These are phyloP conservation scores for Apolygus lucorum DNA, from an alignment of 1,140 invertebrate species.

Conservation along the genomic window DNA sequence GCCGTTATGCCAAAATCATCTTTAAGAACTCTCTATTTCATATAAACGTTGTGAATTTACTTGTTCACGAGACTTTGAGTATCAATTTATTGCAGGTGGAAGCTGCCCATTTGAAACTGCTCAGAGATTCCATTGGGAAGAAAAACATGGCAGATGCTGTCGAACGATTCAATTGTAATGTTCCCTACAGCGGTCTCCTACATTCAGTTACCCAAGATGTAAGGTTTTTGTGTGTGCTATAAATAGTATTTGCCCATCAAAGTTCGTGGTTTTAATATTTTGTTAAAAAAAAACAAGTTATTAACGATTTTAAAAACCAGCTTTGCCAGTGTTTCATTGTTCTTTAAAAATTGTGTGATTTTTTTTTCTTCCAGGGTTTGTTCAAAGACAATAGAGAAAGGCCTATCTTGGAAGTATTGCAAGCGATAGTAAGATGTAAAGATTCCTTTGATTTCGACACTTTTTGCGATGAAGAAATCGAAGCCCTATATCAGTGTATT, in stretches of 20 bases:
- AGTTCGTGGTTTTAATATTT: not conserved
- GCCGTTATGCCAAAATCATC: too few relatives aligned
- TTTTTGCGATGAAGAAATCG: constrained; percentile 59
- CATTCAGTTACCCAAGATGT: constrained; percentile 95
- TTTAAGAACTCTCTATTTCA: too few relatives aligned
- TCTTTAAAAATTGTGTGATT: too few relatives aligned
- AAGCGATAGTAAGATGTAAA: constrained; percentile 57
- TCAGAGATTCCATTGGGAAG: constrained; percentile 59
- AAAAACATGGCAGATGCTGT: constrained; percentile 41
- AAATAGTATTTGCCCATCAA: not conserved
- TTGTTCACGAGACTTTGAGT: too few relatives aligned
- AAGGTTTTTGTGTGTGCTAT: too few relatives aligned
- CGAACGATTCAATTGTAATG: constrained; percentile 86
- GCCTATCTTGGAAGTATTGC: constrained; percentile 73
- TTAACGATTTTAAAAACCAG: too few relatives aligned
- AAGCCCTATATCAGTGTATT: constrained; percentile 90
- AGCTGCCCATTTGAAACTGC: constrained; percentile 71
- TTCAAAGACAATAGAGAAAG: constrained; percentile 99
- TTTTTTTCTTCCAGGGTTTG: constrained; percentile 63
- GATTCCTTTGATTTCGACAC: constrained; percentile 46
- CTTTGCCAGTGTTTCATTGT: too few relatives aligned
- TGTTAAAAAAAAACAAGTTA: too few relatives aligned
- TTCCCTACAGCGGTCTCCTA: constrained; percentile 93
- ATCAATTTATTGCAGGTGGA: constrained; percentile 56
- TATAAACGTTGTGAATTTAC: too few relatives aligned